These are phyloP conservation scores for Caenorhabditis sp. DNA, from an alignment of 2,888 invertebrate species.

Conservation along the genomic window DNA sequence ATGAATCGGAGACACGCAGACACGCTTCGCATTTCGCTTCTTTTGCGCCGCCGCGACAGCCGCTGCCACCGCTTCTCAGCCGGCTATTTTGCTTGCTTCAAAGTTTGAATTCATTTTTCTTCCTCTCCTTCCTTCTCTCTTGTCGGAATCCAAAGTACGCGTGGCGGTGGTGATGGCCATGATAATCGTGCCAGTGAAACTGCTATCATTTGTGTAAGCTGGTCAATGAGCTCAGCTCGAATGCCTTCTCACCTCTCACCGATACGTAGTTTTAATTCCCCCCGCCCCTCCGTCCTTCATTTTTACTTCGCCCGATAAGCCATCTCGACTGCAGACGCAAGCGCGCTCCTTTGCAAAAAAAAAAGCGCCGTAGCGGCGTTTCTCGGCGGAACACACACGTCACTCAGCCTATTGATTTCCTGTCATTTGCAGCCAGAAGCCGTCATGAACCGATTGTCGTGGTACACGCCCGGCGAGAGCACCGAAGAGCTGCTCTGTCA, in stretches of 20 bases:
- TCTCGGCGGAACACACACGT: too few relatives aligned
- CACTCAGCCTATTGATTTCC: background rate
- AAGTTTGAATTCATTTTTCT: conserved; percentile 53
- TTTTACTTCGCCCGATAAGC: too few relatives aligned
- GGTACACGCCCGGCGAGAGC: conserved; percentile 77
- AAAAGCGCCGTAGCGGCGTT: too few relatives aligned
- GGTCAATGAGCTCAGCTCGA: too few relatives aligned
- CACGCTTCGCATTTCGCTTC: conserved; percentile 22
- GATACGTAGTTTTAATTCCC: too few relatives aligned
- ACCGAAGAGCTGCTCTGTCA: conserved; percentile 78
- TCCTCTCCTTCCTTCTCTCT: conserved; percentile 22
- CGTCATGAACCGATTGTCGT: conserved; percentile 74
- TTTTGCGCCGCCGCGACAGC: conserved; percentile 27
- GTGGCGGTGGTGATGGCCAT: too few relatives aligned
- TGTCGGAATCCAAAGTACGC: too few relatives aligned
- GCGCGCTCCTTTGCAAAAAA: conserved; percentile 20
- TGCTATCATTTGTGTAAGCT: too few relatives aligned
- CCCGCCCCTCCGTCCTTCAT: too few relatives aligned
- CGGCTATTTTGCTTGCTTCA: conserved; percentile 40
- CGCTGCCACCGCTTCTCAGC: conserved; percentile 40
- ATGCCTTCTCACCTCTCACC: too few relatives aligned
- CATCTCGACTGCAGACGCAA: too few relatives aligned
- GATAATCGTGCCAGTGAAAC: too few relatives aligned
- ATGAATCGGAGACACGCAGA: conserved; percentile 31
- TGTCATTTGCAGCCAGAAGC: background rate